phyloP scores from a whole-genome alignment of 1,140 invertebrate genomes.

The Drosophila rufa region DNA sequence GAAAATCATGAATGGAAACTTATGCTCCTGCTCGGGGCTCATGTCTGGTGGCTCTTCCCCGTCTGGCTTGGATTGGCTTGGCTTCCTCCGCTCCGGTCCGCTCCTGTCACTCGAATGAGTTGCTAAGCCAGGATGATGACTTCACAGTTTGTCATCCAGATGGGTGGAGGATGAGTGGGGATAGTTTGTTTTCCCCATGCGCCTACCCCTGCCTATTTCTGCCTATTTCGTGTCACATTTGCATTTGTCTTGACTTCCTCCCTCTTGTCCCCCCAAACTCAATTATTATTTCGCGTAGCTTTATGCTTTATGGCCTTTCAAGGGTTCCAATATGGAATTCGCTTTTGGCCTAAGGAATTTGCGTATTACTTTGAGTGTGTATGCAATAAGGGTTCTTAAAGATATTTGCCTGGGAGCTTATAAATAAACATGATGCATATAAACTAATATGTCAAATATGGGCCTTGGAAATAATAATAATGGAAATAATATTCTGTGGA shows the following conservation, averaged over 20 bases:
- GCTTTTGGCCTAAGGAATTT: slow-evolving; percentile 9
- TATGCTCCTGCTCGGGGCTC: slow-evolving; percentile 57
- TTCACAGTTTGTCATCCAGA: slow-evolving; percentile 84
- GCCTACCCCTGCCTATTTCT: not conserved
- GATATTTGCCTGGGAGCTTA: not conserved
- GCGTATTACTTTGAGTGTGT: not conserved
- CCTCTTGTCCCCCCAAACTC: slow-evolving; percentile 23
- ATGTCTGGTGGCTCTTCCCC: slow-evolving; percentile 36
- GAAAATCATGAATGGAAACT: slow-evolving; percentile 77
- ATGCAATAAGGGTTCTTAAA: not conserved
- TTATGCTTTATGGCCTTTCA: slow-evolving; percentile 18
- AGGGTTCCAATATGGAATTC: not conserved
- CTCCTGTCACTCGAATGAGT: slow-evolving; percentile 74
- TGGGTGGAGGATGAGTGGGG: slow-evolving; percentile 35
- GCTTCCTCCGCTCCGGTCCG: slow-evolving; percentile 19
- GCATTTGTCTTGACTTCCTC: slow-evolving; percentile 65
- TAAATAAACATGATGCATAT: not conserved
- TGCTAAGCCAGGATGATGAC: slow-evolving; percentile 84
- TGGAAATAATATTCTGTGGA: no score
- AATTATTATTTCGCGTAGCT: slow-evolving; percentile 51
- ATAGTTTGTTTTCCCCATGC: slow-evolving; percentile 59
- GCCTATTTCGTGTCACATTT: slow-evolving; percentile 72
- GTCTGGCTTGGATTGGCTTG: slow-evolving; percentile 20
- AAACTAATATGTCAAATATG: not conserved
- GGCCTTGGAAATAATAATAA: no score